phyloP scores from a whole-genome alignment of 2,797 vertebrate genomes.

The Sebastolobus altivelis region DNA sequence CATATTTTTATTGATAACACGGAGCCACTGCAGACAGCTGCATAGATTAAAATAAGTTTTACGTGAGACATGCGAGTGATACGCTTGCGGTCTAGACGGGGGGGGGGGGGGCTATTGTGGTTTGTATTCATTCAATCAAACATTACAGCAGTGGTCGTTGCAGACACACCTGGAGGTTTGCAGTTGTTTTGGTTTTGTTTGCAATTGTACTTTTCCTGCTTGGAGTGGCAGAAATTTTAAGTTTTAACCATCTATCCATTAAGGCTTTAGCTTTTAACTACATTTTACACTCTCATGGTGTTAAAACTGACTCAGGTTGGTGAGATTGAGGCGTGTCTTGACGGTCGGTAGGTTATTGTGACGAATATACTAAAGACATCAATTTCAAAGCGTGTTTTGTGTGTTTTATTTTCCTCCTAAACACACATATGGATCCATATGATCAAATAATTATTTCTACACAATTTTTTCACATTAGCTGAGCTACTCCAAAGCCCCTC shows the following conservation, averaged over 20 bases:
- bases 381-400: not conserved
- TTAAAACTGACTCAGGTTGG: not conserved
- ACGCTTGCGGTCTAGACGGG: too few relatives aligned
- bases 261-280: too few relatives aligned
- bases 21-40: not conserved
- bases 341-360: not conserved
- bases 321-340: not conserved
- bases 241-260: not conserved
- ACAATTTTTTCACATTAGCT: not conserved
- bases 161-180: not conserved
- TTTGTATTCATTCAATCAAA: not conserved
- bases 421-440: not conserved
- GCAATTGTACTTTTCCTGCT: not conserved
- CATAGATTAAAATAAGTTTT: too few relatives aligned
- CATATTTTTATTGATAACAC: not conserved
- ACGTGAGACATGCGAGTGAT: too few relatives aligned
- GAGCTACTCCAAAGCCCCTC: not conserved
- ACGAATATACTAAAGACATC: not conserved
- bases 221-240: not conserved
- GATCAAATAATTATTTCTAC: slow-evolving; percentile 5
- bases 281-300: not conserved
- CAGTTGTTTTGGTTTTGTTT: not conserved
- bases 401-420: slow-evolving; percentile 1
- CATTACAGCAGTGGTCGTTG: not conserved
- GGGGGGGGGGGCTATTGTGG: too few relatives aligned